Evolutionary conservation across 2,797 vertebrate species (phyloP).

Genomic region (Gobio occitaniae): DNA sequence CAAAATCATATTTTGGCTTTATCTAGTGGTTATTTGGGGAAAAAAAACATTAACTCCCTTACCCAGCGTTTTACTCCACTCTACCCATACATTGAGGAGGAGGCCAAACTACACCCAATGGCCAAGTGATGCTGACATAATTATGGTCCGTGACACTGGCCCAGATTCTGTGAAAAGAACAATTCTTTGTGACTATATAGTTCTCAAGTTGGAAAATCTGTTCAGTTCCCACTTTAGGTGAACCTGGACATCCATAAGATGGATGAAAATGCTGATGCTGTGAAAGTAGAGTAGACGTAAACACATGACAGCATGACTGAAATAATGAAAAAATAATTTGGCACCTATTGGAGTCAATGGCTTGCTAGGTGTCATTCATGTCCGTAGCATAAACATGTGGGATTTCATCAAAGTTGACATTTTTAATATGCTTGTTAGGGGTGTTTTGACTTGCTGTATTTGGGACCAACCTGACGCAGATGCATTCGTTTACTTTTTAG

Average conservation of each 20-base stretch:
- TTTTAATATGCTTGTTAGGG: neutral
- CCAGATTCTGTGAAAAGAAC: too few relatives aligned
- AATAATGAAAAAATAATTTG: neutral
- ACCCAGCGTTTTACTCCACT: too few relatives aligned
- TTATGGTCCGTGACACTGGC: too few relatives aligned
- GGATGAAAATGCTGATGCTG: neutral
- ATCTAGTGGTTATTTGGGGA: too few relatives aligned
- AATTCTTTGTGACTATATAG: too few relatives aligned
- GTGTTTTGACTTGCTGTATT: neutral
- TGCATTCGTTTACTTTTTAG: constrained; percentile 17
- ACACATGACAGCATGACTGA: neutral
- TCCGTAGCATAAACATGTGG: neutral
- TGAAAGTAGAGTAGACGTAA: neutral
- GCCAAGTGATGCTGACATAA: too few relatives aligned
- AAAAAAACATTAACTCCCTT: too few relatives aligned
- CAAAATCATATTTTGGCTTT: too few relatives aligned
- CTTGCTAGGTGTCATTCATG: neutral
- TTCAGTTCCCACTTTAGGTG: too few relatives aligned
- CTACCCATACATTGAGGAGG: too few relatives aligned
- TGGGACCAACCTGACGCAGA: constrained; percentile 50
- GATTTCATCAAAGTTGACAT: neutral
- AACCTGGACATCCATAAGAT: neutral
- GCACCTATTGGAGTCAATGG: neutral
- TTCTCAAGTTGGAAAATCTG: too few relatives aligned
- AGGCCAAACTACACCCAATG: too few relatives aligned